phyloP scores from a whole-genome alignment of 2,888 invertebrate genomes.

The Latheticus oryzae region DNA sequence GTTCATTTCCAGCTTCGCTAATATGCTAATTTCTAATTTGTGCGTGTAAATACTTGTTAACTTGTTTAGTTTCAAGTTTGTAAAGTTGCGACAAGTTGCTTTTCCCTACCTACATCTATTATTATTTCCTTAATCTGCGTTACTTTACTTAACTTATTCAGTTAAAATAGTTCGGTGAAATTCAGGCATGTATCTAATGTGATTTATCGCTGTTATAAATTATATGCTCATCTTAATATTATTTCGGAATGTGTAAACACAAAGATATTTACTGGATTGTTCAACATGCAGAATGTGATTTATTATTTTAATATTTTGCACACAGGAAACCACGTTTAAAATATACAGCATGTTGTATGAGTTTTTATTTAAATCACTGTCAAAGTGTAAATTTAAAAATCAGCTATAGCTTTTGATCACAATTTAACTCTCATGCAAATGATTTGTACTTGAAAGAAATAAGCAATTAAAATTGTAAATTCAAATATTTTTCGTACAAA shows the following conservation, averaged over 20 bases:
- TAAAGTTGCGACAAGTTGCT: constrained; percentile 23
- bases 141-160: constrained; percentile 26
- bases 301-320: constrained; percentile 18
- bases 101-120: constrained; percentile 23
- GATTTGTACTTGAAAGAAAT: constrained; percentile 15
- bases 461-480: constrained; percentile 28
- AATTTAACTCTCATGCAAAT: constrained; percentile 18
- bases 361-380: no score
- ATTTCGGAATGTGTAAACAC: constrained; percentile 27
- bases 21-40: constrained; percentile 37
- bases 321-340: no score
- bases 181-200: constrained; percentile 14
- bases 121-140: constrained; percentile 22
- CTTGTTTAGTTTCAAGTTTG: constrained; percentile 18
- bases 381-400: constrained; percentile 1
- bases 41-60: constrained; percentile 37
- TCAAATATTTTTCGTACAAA: constrained; percentile 20
- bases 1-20: constrained; percentile 18
- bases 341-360: no score
- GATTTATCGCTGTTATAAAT: constrained; percentile 25
- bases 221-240: constrained; percentile 27
- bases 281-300: constrained; percentile 26
- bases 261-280: constrained; percentile 22
- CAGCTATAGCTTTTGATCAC: constrained; percentile 11
- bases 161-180: constrained; percentile 26